These are phyloP conservation scores for Alentia gelatinosa DNA, from an alignment of 2,888 invertebrate genomes.

Conservation along the genomic window DNA sequence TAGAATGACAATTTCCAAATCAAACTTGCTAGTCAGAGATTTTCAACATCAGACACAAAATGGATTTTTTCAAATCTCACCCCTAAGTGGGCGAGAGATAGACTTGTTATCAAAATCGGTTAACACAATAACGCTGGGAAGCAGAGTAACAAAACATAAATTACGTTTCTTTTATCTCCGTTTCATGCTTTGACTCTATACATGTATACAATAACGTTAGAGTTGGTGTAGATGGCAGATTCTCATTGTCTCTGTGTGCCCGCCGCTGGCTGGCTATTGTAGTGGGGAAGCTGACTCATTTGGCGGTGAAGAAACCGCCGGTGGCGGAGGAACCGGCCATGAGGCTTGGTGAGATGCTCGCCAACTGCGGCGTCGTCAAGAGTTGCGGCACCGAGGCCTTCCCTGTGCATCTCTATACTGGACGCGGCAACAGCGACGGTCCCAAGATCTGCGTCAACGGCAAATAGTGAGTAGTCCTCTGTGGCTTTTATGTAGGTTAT, in stretches of 20 bases:
- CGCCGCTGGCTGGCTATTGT: neutral
- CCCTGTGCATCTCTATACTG: slow-evolving; percentile 82
- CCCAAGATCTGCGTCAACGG: slow-evolving; percentile 83
- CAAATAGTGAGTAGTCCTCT: slow-evolving; percentile 80
- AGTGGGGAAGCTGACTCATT: slow-evolving; percentile 61
- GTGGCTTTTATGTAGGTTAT: neutral
- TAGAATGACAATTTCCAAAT: too few species aligned
- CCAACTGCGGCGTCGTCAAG: slow-evolving; percentile 81
- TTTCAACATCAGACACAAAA: too few species aligned
- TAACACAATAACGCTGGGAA: too few species aligned
- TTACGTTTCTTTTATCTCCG: too few species aligned
- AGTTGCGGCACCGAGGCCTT: slow-evolving; percentile 80
- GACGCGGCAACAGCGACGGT: slow-evolving; percentile 81
- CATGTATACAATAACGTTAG: too few species aligned
- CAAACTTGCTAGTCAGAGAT: too few species aligned
- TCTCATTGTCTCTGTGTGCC: neutral
- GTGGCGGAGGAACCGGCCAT: neutral
- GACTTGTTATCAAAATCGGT: too few species aligned
- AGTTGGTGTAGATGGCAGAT: too few species aligned
- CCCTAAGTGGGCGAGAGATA: too few species aligned
- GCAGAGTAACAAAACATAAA: too few species aligned
- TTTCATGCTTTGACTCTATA: too few species aligned
- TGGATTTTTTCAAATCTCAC: too few species aligned
- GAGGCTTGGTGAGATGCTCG: slow-evolving; percentile 70
- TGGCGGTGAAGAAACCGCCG: slow-evolving; percentile 47